Conservation (phyloP, 1,140 invertebrate species). For the Drosophila pectinifera region DNA sequence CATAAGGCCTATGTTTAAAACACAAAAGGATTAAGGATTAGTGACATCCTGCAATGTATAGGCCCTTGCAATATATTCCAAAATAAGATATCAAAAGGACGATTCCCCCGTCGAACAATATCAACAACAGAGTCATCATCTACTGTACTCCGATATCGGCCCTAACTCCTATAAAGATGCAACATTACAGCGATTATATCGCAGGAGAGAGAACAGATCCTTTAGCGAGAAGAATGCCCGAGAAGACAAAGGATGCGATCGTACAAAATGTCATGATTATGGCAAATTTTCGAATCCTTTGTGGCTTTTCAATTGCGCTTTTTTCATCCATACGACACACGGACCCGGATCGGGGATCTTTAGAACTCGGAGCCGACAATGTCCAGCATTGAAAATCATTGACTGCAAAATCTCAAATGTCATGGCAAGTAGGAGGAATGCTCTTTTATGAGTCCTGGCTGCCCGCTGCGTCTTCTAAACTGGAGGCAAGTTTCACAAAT, state of each 20-base stretch:
- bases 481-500: conserved; percentile 81
- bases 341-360: conserved; percentile 19
- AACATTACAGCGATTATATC: conserved; percentile 75
- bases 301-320: conserved; percentile 75
- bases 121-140: conserved; percentile 57
- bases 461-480: conserved; percentile 60
- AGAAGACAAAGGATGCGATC: conserved; percentile 14
- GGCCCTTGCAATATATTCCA: conserved; percentile 5
- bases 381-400: conserved; percentile 74
- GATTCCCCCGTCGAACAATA: conserved; percentile 21
- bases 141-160: conserved; percentile 14
- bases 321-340: conserved; percentile 58
- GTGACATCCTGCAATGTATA: neutral
- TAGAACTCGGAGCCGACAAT: conserved; percentile 45
- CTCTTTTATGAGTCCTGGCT: conserved; percentile 49
- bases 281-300: conserved; percentile 77
- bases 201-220: conserved; percentile 24
- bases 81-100: conserved; percentile 34
- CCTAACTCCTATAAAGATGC: conserved; percentile 57
- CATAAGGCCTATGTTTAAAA: neutral
- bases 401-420: conserved; percentile 80
- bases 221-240: conserved; percentile 10
- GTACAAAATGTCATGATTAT: conserved; percentile 75
- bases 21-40: conserved; percentile 1
- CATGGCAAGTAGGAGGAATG: conserved; percentile 54